These are phyloP conservation scores for Odontamblyopus lacepedii DNA, from an alignment of 2,797 vertebrate genomes.

Conservation along the genomic window DNA sequence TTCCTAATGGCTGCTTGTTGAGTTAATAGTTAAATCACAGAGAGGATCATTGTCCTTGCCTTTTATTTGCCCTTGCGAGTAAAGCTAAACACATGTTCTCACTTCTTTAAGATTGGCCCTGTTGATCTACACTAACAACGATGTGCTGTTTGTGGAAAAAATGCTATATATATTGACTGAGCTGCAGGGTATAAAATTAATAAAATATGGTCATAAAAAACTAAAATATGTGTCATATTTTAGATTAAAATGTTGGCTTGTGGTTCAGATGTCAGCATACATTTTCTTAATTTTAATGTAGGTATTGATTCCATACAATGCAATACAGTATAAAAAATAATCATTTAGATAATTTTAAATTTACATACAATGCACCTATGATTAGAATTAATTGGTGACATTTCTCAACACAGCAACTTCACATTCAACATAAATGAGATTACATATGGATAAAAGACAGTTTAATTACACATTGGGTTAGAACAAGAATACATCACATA, in stretches of 20 bases:
- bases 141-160: slow-evolving; percentile 14
- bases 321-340: slow-evolving; percentile 79
- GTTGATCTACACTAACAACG: slow-evolving; percentile 51
- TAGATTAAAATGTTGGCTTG: slow-evolving; percentile 33
- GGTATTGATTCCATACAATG: slow-evolving; percentile 59
- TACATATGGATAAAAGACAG: slow-evolving; percentile 26
- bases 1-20: slow-evolving; percentile 72
- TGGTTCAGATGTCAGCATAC: slow-evolving; percentile 54
- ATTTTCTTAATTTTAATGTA: slow-evolving; percentile 64
- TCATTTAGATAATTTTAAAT: slow-evolving; percentile 69
- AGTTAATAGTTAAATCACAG: slow-evolving; percentile 72
- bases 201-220: background rate
- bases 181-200: slow-evolving; percentile 3
- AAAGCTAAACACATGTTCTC: slow-evolving; percentile 68
- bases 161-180: background rate
- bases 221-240: slow-evolving; percentile 13
- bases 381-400: slow-evolving; percentile 35
- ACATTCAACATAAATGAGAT: slow-evolving; percentile 49
- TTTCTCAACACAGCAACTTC: slow-evolving; percentile 42
- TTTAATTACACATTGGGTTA: slow-evolving; percentile 40
- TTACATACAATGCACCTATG: slow-evolving; percentile 53
- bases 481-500: slow-evolving; percentile 60
- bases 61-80: slow-evolving; percentile 54
- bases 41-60: slow-evolving; percentile 50
- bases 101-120: slow-evolving; percentile 53